Evolutionary conservation across 1,140 invertebrate species (phyloP).

Genomic region (Macrobrachium rosenbergii): DNA sequence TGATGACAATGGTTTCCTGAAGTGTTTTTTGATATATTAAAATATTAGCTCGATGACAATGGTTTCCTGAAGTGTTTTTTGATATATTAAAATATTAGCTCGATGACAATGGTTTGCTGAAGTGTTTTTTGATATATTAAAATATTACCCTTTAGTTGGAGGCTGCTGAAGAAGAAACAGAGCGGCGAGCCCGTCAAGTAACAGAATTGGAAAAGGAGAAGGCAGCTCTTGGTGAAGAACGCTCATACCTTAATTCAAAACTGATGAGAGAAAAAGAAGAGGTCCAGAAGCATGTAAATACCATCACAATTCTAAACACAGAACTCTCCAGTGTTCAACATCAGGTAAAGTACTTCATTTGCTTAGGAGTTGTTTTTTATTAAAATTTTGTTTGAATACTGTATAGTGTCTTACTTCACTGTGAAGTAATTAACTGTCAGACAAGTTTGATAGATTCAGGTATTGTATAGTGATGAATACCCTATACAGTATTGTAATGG

Average conservation of each 20-base stretch:
- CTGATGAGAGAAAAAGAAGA: constrained; percentile 62
- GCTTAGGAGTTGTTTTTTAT: background rate
- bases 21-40: no score
- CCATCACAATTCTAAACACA: constrained; percentile 62
- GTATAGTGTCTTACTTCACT: background rate
- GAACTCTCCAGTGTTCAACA: constrained; percentile 63
- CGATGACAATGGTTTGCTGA: no score
- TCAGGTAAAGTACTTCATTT: constrained; percentile 45
- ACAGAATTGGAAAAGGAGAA: constrained; percentile 62
- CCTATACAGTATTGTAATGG: no score
- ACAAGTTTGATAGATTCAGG: no score
- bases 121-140: no score
- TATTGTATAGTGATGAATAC: no score
- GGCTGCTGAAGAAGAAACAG: constrained; percentile 55
- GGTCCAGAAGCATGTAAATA: constrained; percentile 57
- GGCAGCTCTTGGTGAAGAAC: constrained; percentile 55
- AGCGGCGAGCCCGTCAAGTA: constrained; percentile 45
- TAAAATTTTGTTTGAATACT: background rate
- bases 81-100: no score
- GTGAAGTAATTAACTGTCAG: no score
- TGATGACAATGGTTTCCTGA: no score
- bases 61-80: no score
- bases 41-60: no score
- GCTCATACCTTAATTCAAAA: constrained; percentile 54
- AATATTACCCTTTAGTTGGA: constrained; percentile 35